These are phyloP conservation scores for Drosophila nigromelanica DNA, from an alignment of 1,140 invertebrate species.

Conservation along the genomic window DNA sequence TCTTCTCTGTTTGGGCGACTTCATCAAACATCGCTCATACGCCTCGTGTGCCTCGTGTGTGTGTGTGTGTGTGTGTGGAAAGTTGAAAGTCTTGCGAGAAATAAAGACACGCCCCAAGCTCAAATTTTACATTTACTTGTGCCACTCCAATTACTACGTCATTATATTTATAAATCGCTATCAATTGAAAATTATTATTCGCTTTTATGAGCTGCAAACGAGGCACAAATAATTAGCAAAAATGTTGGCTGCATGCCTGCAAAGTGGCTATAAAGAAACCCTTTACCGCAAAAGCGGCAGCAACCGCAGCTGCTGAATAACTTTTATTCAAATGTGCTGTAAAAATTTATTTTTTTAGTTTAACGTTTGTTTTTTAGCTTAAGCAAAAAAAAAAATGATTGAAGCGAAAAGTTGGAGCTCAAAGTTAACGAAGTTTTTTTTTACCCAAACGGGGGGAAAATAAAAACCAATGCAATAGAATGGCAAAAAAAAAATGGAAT, in stretches of 20 bases:
- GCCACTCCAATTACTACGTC: not conserved
- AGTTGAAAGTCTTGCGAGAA: constrained; percentile 34
- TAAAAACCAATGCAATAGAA: constrained; percentile 19
- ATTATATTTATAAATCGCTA: constrained; percentile 50
- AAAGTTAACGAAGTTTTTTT: constrained; percentile 64
- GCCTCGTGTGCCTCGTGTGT: constrained; percentile 33
- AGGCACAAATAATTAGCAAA: constrained; percentile 57
- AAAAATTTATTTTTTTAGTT: constrained; percentile 27
- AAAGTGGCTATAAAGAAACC: constrained; percentile 65
- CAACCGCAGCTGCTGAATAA: constrained; percentile 17
- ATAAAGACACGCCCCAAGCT: constrained; percentile 61
- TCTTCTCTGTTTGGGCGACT: constrained; percentile 33
- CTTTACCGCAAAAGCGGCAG: not conserved
- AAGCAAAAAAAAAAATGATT: constrained; percentile 56
- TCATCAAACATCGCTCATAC: constrained; percentile 69
- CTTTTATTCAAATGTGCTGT: constrained; percentile 39
- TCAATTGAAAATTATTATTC: constrained; percentile 53
- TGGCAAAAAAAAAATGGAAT: constrained; percentile 3
- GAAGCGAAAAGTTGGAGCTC: constrained; percentile 59
- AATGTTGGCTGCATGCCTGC: constrained; percentile 17
- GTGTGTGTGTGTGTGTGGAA: constrained; percentile 6
- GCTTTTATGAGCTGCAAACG: constrained; percentile 52
- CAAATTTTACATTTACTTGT: constrained; percentile 22
- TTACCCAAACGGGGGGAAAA: constrained; percentile 4
- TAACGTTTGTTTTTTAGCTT: constrained; percentile 3